Base-by-base conservation (phyloP, 2,797 vertebrate genomes). In the Buceros bicornis region DNA sequence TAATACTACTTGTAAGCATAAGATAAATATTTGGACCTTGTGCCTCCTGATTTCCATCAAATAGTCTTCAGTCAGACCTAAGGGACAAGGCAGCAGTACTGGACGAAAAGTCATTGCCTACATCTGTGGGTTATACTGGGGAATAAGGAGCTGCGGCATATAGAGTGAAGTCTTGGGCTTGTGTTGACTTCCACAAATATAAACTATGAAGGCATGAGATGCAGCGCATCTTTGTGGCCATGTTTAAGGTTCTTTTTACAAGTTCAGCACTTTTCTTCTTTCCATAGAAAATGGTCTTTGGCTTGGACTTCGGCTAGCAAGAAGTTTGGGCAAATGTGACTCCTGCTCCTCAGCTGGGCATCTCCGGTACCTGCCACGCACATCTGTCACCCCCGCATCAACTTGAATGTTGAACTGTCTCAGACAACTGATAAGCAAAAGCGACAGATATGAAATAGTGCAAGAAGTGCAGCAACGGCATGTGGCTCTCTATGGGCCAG, bases 21-120 rank as follows among this genome's bases (percentile, higher is more conserved):
- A 50, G 35, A 76, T 84, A 94, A 96, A 84, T 88, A 93, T 91
- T 93, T 82, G 45, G 42, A 82, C 29, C 37, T 84, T 48, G 22
- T 62, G 26, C n/a, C 50, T 93, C 53, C 71, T 89, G 73, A 87
- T 94, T 80, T 84, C 83, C 42, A 26, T 66, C 56, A 94, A 79
- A 77, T 88, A 16, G 28, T 86, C 64, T 64, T 84, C 35, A 74
- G 45, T 82, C 33, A 82, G 64, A 77, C 26, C 33, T 64, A 37
- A 87, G 33, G 37, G 43, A 17, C 33, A 73, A 80, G 56, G 35
- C 35, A 82, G 51, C 22, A 73, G 31, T 67, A 47, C 28, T 54
- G 65, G n/a, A 53, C 56, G 64, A 82, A 79, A 77, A 24, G 50
- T 82, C 54, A 50, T 57, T 87, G 20, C 37, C 31, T 82, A 6